Evolutionary conservation across 1,140 invertebrate genomes (phyloP).

Genomic region (Cyphomyrmex costatus): DNA sequence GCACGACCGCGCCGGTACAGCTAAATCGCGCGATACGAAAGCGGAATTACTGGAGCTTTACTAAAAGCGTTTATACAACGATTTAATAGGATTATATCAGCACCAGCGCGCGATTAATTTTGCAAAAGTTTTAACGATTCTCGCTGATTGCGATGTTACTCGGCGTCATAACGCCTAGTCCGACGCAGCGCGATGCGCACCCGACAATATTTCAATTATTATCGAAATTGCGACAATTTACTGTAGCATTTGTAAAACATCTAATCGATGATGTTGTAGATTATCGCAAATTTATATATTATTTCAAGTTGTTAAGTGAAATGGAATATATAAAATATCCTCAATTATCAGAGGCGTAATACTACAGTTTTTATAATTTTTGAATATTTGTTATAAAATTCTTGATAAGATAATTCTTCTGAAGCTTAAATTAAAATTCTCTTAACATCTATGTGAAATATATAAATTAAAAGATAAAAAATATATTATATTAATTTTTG

Average conservation of each 20-base stretch:
- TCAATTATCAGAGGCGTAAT: background rate
- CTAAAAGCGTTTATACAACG: conserved; percentile 26
- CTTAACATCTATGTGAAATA: background rate
- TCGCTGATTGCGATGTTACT: conserved; percentile 54
- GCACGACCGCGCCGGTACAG: conserved; percentile 26
- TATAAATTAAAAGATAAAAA: background rate
- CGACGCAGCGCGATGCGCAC: conserved; percentile 35
- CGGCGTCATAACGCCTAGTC: conserved; percentile 24
- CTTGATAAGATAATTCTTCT: too few relatives aligned
- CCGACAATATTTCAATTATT: conserved; percentile 30
- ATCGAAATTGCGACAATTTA: conserved; percentile 20
- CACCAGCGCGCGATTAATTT: conserved; percentile 52
- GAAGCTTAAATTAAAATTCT: background rate
- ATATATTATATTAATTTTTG: conserved; percentile 3
- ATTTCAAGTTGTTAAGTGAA: background rate
- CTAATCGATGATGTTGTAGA: background rate
- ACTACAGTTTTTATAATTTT: background rate
- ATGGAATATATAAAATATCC: background rate
- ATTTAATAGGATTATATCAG: conserved; percentile 59
- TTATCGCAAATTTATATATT: background rate
- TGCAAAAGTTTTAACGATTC: conserved; percentile 60
- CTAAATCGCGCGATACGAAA: conserved; percentile 56
- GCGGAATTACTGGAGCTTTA: conserved; percentile 47
- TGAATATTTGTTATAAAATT: background rate
- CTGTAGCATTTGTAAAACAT: conserved; percentile 26